Base-by-base conservation (phyloP, 2,113 vertebrate species). In the Malaclemys terrapin region DNA sequence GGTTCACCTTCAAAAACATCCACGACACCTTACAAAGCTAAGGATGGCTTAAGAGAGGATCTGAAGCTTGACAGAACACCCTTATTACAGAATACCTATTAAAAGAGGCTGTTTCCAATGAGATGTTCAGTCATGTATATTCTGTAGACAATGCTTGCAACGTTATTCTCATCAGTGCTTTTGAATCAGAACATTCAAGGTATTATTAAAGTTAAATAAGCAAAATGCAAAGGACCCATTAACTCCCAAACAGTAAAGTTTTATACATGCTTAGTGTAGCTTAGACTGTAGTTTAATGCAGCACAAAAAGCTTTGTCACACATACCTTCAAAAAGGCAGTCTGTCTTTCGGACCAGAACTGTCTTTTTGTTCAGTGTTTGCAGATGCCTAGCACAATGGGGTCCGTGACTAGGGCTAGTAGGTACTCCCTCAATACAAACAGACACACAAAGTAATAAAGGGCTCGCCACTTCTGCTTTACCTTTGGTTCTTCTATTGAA, bases 401-500 rank as follows among this genome's bases (percentile, higher is more conserved):
- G 24, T 0, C 75, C 3, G 3, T 47, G 14, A 72, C 0, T 0
- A 8, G 10, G 31, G 42, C 59, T 82, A 59, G 10, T 88, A 65
- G 79, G 2, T 1, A 10, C 19, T 27, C 38, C 35, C 29, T 2
- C 22, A 88, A 57, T 6, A 50, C 2, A 56, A 81, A 59, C 6
- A 22, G 27, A 57, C 20, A 56, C 35, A 31, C 7, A 35, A 69
- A 38, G 17, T 4, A 54, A 45, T 62, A 88, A 45, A 0, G 17
- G 13, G 2, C 53, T 8, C 19, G 19, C 5, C 83, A 6, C 4
- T 90, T 90, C 22, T 86, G 27, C 7, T 1, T 31, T 93, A 98
- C 98, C 98, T 98, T 96, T 95, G 91, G 76, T 84, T 52, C 65
- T 38, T 96, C 97, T 84, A 3, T 1, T n/a, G 95, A 76, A 69